Base-by-base conservation (phyloP, 2,797 vertebrate species). In the Tadarida brasiliensis region DNA sequence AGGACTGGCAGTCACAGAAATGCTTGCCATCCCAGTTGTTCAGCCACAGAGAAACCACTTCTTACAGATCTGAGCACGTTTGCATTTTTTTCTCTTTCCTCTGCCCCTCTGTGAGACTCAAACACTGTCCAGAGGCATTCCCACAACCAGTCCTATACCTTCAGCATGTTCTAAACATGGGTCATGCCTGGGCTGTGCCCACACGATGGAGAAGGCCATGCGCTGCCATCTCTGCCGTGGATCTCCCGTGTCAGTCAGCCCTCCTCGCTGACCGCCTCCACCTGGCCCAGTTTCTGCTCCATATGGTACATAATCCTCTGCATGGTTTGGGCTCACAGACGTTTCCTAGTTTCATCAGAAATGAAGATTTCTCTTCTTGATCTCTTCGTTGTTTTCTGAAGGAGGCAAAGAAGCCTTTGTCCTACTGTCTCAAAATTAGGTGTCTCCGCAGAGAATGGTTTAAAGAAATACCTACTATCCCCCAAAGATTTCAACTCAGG, bases 291-390 rank as follows among this genome's bases (percentile, higher is more conserved):
- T 16, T 82, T 80, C 80, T 81, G n/a, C 88, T 47, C 1, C 28
- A 3, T 8, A 1, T 16, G 17, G 28, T 44, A 5, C 11, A 1
- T 11, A 1, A 33, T 14, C 16, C 33, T 56, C 57, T 51, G 3
- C 24, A 26, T 15, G 16, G 15, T 51, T n/a, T 39, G 22, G 11
- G 30, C 2, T 20, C 33, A 49, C 44, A 51, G 28, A 19, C 8
- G 16, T 71, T 83, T 83, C 56, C n/a, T 59, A 51, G 11, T 71
- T 65, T 61, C 56, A 30, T 68, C 24, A 71, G 71, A 88, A 83
- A 33, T 28, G 24, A 65, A 67, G 14, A 47, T n/a, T 22, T 6
- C 0, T 22, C 73, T 77, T 78, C 16, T 56, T 81, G 47, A 2
- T 39, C 47, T 76, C 24, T 35, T 83, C 35, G 19, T 51, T 76